Evolutionary conservation across 2,888 invertebrate genomes (phyloP), one percentile per base, ranked within the genome.

Genomic region (Ormyrus nitidulus): DNA sequence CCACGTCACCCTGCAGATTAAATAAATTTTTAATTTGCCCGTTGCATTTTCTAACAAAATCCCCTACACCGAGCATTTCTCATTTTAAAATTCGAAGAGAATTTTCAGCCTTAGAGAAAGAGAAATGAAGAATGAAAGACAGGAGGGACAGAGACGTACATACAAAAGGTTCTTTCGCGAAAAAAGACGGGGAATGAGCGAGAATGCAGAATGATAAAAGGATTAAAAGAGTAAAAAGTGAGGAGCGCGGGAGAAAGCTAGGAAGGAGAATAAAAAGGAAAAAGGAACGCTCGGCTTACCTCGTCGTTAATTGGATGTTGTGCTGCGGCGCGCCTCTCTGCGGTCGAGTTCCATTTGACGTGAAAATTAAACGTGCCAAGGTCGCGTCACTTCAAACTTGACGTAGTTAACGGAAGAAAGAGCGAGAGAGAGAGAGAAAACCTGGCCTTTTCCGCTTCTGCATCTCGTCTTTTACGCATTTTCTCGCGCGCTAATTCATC

Each of bases 281-380:
- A 51, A 19, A 34, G 13, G 59, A 61, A 48, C 5, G 61, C 56
- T 58, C 46, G 54, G 51, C 77, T 66, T 72, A 72, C 65, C 58
- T 71, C 64, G 66, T 65, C 65, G 77, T 71, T 77, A 77, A 77
- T 77, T 77, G 77, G 77, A 77, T 64, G 77, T 49, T 34, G 34
- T 48, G 65, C 44, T 46, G 59, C n/a, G 49, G 46, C 10, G n/a
- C 10, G 7, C n/a, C 51, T 48, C 9, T 1, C n/a, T 7, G 19
- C 19, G 19, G 8, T 11, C 66, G 9, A 19, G 19, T 13, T 7
- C 13, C 62, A 11, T 58, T 34, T 34, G 11, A 10, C 6, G 54
- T 11, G 13, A 69, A 69, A 71, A 77, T 53, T 71, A 77, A 77
- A 65, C 71, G 58, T 65, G 71, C 66, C 71, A 77, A 77, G 71